Conservation (phyloP, 37 sponge, comb jelly and placozoan genomes). For the Oscarella lobularis region DNA sequence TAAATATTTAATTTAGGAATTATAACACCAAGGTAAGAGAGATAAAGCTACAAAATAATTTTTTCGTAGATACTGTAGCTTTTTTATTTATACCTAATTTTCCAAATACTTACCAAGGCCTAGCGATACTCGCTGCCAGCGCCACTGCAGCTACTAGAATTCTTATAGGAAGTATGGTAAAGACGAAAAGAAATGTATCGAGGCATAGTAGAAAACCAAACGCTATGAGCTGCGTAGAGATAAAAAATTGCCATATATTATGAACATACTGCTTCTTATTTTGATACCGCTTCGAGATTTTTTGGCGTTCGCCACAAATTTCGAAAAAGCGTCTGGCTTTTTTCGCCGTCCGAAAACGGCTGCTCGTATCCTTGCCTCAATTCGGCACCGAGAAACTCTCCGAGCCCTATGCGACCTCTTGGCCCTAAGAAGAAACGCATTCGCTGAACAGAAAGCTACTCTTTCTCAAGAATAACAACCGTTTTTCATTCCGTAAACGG, state of each 20-base stretch:
- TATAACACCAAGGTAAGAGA: background rate
- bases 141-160: constrained; percentile 20
- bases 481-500: too few species aligned
- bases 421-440: too few species aligned
- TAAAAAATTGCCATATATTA: background rate
- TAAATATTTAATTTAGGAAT: background rate
- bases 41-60: background rate
- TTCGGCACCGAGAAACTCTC: constrained; percentile 38
- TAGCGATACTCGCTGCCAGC: background rate
- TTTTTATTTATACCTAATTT: background rate
- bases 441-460: too few species aligned
- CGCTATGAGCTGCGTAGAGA: constrained; percentile 39
- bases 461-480: too few species aligned
- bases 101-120: background rate
- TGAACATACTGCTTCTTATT: background rate
- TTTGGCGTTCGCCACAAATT: constrained; percentile 76
- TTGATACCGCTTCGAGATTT: constrained; percentile 63
- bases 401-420: too few species aligned
- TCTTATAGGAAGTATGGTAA: constrained; percentile 83
- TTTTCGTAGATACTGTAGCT: background rate
- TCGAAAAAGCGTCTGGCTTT: constrained; percentile 31
- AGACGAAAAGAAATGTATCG: constrained; percentile 77
- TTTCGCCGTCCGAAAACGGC: constrained; percentile 21
- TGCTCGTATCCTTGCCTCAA: constrained; percentile 54
- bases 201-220: constrained; percentile 83